phyloP scores from a whole-genome alignment of 1,140 invertebrate species.

The Sinella curviseta region DNA sequence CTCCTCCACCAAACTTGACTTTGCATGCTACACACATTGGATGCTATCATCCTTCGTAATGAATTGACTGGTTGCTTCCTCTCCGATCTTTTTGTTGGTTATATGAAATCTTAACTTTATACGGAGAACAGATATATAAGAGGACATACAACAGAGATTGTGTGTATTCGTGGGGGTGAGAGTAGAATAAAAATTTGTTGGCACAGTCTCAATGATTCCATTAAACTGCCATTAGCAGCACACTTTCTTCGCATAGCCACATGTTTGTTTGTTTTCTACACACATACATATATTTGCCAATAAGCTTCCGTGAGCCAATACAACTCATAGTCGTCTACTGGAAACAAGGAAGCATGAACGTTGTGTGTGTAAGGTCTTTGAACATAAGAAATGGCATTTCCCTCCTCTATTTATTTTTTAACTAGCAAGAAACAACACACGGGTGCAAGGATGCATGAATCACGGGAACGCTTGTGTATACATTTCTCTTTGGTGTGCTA shows the following conservation, averaged over 20 bases:
- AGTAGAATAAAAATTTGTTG: constrained; percentile 12
- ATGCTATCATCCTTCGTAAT: too few relatives aligned
- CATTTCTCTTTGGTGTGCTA: too few relatives aligned
- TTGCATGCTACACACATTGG: too few relatives aligned
- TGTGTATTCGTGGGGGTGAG: background rate
- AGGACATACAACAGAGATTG: background rate
- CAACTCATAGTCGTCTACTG: background rate
- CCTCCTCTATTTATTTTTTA: too few relatives aligned
- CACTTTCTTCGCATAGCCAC: background rate
- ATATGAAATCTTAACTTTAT: too few relatives aligned
- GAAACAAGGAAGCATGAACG: background rate
- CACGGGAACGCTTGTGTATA: too few relatives aligned
- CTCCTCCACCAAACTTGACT: too few relatives aligned
- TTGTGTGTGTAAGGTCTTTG: too few relatives aligned
- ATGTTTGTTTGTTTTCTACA: background rate
- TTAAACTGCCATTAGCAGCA: constrained; percentile 29
- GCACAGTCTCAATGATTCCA: constrained; percentile 28
- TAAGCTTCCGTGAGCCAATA: background rate
- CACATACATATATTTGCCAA: background rate
- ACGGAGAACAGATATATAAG: too few relatives aligned
- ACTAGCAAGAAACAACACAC: too few relatives aligned
- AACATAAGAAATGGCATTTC: too few relatives aligned
- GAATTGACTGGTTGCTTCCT: background rate
- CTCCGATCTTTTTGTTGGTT: too few relatives aligned
- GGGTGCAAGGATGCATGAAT: background rate